Evolutionary conservation across 2,888 invertebrate genomes (phyloP), one percentile per base, ranked within the genome.

Genomic region (Rhamphomyia laevipes): DNA sequence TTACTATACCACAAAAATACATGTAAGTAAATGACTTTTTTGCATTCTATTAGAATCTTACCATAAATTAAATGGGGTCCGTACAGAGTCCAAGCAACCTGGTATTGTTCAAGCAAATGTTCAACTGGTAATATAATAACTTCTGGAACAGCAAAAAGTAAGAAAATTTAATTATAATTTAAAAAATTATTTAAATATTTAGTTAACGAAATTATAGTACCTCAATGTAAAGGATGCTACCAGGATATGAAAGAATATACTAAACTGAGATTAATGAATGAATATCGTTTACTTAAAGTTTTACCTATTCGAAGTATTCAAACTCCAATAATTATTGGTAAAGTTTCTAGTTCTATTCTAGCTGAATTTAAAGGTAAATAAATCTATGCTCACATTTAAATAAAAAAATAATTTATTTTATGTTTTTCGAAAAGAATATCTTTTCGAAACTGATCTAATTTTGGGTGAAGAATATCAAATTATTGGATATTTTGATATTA

Each of bases 31-130:
- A 7, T 10, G 43, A 7, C 5, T 31, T 11, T 12, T 15, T 43
- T 41, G 33, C 27, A 1, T 35, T 30, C 6, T 27, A n/a, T n/a
- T n/a, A 41, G 18, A 21, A 41, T 4, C 43, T 45, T 33, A 33
- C 13, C 33, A 10, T 11, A 33, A 11, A 13, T 33, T 33, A 13
- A 10, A 10, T 11, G 10, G 10, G 11, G 11, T 33, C 11, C 9
- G 27, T 43, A 33, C 45, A 68, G 68, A 2, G 49, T 69, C 30
- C 69, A 69, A 56, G 62, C 69, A n/a, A 59, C 63, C 52, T 69
- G 68, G 68, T 65, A 59, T 50, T 69, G 68, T 48, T 51, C 59
- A 6, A 57, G 55, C n/a, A 62, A 63, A 10, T 69, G 69, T 47
- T 48, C 59, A 42, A 40, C 10, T 55, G 63, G 15, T 62, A 69